phyloP scores from a whole-genome alignment of 2,113 vertebrate species.

The Ovis aries region DNA sequence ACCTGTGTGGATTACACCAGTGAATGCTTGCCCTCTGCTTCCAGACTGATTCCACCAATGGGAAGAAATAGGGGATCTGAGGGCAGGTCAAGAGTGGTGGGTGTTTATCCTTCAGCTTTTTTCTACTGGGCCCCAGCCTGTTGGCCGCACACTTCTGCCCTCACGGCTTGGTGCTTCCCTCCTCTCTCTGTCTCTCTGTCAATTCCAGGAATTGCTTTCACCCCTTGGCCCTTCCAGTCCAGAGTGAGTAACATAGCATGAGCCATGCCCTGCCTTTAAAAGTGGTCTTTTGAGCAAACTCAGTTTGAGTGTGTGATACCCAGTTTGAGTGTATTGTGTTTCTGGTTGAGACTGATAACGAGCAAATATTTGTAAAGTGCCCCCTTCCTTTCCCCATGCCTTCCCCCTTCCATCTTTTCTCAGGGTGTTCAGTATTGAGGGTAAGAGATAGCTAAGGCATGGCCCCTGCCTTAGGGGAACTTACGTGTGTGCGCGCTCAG shows the following conservation, averaged over 20 bases:
- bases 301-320: not conserved
- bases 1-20: not conserved
- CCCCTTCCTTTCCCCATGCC: not conserved
- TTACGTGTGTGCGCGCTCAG: not conserved
- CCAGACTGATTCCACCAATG: not conserved
- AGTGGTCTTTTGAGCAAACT: not conserved
- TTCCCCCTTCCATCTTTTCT: not conserved
- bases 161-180: fast-evolving
- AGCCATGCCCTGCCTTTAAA: not conserved
- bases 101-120: not conserved
- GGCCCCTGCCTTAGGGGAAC: not conserved
- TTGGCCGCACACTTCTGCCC: not conserved
- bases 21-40: not conserved
- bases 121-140: fast-evolving
- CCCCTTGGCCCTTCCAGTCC: not conserved
- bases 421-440: not conserved
- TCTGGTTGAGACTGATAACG: not conserved
- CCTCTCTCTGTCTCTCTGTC: not conserved
- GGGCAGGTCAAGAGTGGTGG: not conserved
- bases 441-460: not conserved
- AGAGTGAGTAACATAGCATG: not conserved
- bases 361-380: not conserved
- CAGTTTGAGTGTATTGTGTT: not conserved
- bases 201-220: not conserved
- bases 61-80: not conserved